Evolutionary conservation across 2,113 vertebrate species (phyloP), one percentile per base, ranked within the genome.

Genomic region (Scomber japonicus): DNA sequence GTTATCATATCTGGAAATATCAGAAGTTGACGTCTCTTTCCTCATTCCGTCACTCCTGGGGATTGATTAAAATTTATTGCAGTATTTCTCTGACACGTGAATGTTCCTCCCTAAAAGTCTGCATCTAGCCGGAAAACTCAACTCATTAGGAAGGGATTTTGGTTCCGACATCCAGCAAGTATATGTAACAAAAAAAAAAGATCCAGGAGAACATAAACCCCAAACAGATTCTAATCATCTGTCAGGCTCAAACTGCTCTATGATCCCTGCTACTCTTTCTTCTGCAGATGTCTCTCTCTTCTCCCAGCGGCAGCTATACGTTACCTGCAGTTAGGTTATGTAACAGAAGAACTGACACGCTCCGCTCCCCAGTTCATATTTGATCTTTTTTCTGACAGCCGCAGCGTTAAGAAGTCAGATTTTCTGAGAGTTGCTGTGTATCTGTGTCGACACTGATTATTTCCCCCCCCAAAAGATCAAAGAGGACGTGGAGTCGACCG

Each of bases 401-500:
- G 30, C 57, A 11, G 19, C 31, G 56, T 54, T 30, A 17, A 30
- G 27, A 62, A 7, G 14, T 57, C 50, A 11, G 62, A 16, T 16
- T 67, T 11, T 67, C 56, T 60, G 44, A 51, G 35, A 55, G 44
- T 50, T 27, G 48, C 12, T 5, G 31, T 30, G 35, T 40, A 9
- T 75, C 35, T 30, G 0, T 16, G 55, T 57, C 71, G 50, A 75
- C 13, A 35, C 12, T 51, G 48, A 64, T 65, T 6, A 40, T 14
- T 54, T 59, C 59, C 40, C 31, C 51, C 35, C 35, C 55, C 50
- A 63, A 31, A 70, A 96, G 95, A 92, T 96, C 71, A 95, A 94
- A 84, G 93, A 94, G 21, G 91, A 94, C 0, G 92, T 96, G 0
- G 94, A 94, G 83, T 92, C 92, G 9, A 96, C 95, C 0, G 94